A percentile compares a stretch with the other conserved stretches of the same genome.
phyloP scores from a whole-genome alignment of 2,797 vertebrate species.

The Enteromius anoplus region DNA sequence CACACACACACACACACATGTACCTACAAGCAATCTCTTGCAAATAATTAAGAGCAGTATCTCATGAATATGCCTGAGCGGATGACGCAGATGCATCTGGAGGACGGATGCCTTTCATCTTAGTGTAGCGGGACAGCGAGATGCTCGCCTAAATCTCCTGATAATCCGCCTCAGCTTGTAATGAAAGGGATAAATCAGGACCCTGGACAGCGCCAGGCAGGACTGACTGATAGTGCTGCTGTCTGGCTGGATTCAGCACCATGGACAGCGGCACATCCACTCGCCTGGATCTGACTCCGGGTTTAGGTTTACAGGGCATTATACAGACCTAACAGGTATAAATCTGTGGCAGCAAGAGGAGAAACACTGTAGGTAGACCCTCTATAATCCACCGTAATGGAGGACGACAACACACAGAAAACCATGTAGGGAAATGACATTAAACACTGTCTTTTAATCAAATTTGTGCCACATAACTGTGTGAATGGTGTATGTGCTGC shows the following conservation, averaged over 20 bases:
- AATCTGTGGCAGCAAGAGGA: not conserved
- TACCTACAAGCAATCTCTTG: not conserved
- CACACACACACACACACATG: no score
- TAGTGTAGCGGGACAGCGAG: conserved; percentile 35
- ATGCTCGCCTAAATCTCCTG: conserved; percentile 47
- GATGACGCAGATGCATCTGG: conserved; percentile 46
- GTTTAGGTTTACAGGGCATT: not conserved
- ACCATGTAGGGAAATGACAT: not conserved
- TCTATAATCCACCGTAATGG: not conserved
- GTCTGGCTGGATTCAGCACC: conserved; percentile 26
- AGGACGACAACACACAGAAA: not conserved
- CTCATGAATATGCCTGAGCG: conserved; percentile 53
- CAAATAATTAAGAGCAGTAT: conserved; percentile 49
- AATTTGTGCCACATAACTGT: conserved; percentile 34
- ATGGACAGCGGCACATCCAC: conserved; percentile 18
- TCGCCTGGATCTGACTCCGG: not conserved
- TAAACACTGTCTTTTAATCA: conserved; percentile 15
- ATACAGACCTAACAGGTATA: not conserved
- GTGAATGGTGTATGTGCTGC: conserved; percentile 31
- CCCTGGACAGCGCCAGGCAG: conserved; percentile 43
- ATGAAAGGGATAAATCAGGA: conserved; percentile 56
- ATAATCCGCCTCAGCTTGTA: conserved; percentile 42
- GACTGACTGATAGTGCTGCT: not conserved
- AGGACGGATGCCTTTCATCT: conserved; percentile 55
- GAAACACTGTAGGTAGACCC: not conserved